Percentiles rank a stretch among this genome's conserved stretches.
These are phyloP conservation scores for Ispidina lecontei DNA, from an alignment of 2,797 vertebrate species.

Conservation along the genomic window DNA sequence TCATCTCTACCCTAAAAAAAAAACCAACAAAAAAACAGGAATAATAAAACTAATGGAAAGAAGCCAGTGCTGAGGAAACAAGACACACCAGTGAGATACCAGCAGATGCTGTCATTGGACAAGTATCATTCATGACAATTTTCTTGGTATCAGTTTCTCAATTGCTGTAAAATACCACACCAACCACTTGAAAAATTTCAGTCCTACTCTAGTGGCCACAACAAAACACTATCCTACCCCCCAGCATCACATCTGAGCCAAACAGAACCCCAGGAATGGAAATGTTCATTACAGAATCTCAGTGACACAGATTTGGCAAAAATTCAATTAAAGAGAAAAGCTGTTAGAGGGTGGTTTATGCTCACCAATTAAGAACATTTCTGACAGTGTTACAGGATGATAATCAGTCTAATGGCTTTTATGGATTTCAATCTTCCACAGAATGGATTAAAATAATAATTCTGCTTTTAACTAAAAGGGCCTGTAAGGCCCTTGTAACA, in stretches of 20 bases:
- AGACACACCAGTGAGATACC: not conserved
- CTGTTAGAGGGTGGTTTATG: not conserved
- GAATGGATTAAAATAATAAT: conserved; percentile 42
- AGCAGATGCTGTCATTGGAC: not conserved
- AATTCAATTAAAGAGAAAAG: conserved; percentile 53
- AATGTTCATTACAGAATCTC: not conserved
- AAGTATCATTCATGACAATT: not conserved
- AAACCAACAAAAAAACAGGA: not conserved
- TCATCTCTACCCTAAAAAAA: not conserved
- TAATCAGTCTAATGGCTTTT: conserved; percentile 56
- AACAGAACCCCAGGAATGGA: not conserved
- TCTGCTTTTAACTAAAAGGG: conserved; percentile 27
- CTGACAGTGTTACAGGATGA: conserved; percentile 14
- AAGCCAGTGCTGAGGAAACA: not conserved
- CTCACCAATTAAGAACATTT: conserved; percentile 47
- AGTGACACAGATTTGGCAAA: conserved; percentile 27
- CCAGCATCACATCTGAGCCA: not conserved
- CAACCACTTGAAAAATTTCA: not conserved
- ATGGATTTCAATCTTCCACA: conserved; percentile 33
- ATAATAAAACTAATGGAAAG: not conserved
- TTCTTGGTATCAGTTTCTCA: not conserved
- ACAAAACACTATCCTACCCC: not conserved
- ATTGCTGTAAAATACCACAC: not conserved
- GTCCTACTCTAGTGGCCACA: not conserved
- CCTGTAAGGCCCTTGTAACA: not conserved